phyloP scores from a whole-genome alignment of 2,113 vertebrate species.

The Pomatorhinus ruficollis region DNA sequence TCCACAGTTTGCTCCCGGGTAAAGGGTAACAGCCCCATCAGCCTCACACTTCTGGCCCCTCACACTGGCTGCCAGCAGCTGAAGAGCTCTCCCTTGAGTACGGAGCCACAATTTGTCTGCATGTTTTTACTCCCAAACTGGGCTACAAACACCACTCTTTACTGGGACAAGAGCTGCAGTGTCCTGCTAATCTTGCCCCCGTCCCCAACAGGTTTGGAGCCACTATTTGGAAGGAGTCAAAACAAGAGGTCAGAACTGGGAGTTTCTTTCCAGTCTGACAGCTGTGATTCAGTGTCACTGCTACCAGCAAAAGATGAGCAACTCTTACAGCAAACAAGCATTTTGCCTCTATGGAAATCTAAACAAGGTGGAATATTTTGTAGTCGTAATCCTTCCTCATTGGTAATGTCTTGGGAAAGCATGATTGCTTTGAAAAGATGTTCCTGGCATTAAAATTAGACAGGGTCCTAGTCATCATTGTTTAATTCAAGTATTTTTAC shows the following conservation, averaged over 20 bases:
- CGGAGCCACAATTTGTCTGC: fast-evolving
- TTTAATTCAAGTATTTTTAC: background rate
- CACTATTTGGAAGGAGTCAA: background rate
- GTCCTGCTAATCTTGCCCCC: background rate
- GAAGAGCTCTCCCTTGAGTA: fast-evolving
- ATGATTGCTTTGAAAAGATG: background rate
- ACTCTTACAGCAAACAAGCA: background rate
- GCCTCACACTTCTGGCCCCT: background rate
- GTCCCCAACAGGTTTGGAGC: fast-evolving
- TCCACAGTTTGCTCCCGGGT: background rate
- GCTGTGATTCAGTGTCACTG: background rate
- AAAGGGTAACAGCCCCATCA: background rate
- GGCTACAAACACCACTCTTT: background rate
- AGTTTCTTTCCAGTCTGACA: background rate
- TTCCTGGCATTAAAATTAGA: background rate
- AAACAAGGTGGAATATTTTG: background rate
- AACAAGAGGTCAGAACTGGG: background rate
- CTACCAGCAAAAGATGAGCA: background rate
- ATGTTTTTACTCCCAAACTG: background rate
- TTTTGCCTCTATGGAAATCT: background rate
- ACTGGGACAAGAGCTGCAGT: background rate
- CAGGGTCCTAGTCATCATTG: background rate
- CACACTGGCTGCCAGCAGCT: background rate
- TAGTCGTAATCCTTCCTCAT: background rate
- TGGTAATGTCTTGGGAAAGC: background rate